phyloP scores from a whole-genome alignment of 1,140 invertebrate genomes.

The Neodiprion lecontei region DNA sequence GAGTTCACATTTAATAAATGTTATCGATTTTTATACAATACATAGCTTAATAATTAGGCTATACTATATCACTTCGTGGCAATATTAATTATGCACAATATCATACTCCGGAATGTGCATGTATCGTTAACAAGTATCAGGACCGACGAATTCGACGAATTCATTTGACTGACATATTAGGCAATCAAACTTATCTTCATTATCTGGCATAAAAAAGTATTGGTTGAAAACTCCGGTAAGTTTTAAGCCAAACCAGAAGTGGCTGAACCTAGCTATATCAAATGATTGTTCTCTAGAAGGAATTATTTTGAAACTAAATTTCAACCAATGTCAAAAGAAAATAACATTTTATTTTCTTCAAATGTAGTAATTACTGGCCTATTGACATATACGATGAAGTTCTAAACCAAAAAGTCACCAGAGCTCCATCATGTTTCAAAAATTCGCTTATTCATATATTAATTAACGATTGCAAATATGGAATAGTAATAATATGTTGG shows the following conservation, averaged over 20 bases:
- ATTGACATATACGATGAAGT: background rate
- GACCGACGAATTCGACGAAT: background rate
- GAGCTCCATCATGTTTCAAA: background rate
- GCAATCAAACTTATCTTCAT: background rate
- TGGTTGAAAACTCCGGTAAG: background rate
- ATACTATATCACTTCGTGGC: slow-evolving; percentile 4
- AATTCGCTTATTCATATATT: background rate
- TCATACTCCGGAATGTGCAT: background rate
- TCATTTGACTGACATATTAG: background rate
- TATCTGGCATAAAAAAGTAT: background rate
- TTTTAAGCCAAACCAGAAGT: slow-evolving; percentile 38
- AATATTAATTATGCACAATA: background rate
- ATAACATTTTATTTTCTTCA: background rate
- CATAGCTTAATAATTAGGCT: slow-evolving; percentile 4
- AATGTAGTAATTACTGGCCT: background rate
- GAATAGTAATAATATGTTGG: background rate
- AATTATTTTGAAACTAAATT: background rate
- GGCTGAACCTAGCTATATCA: slow-evolving; percentile 26
- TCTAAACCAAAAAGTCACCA: background rate
- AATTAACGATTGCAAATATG: background rate
- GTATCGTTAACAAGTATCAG: background rate
- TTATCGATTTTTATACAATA: background rate
- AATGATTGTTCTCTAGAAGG: background rate
- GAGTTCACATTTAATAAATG: background rate
- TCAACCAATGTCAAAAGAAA: slow-evolving; percentile 5